A percentile compares a stretch with the other conserved stretches of the same genome.
Conservation (phyloP, 2,888 invertebrate species). For the Salticus scenicus region DNA sequence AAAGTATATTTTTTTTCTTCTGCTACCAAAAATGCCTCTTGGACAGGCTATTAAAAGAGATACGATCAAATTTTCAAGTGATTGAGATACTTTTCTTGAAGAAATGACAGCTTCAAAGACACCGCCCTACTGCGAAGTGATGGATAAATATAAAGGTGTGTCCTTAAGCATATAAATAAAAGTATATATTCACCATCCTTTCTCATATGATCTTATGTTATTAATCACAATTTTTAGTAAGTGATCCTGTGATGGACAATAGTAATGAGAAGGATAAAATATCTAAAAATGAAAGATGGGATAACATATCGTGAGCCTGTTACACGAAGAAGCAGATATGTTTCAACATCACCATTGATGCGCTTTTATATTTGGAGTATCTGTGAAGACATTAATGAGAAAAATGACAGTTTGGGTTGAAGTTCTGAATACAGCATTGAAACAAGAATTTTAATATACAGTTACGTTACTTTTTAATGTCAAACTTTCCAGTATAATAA, state of each 20-base stretch:
- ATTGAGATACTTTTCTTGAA: slow-evolving; percentile 12
- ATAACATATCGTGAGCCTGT: neutral
- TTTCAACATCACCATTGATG: neutral
- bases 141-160: slow-evolving; percentile 9
- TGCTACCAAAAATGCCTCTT: neutral
- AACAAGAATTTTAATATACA: too few relatives aligned
- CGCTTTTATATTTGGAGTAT: too few relatives aligned
- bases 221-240: neutral
- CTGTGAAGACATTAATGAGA: too few relatives aligned
- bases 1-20: neutral
- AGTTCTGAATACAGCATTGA: too few relatives aligned
- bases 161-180: neutral
- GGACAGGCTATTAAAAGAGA: slow-evolving; percentile 9
- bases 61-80: slow-evolving; percentile 10
- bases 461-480: too few relatives aligned
- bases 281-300: neutral
- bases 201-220: neutral
- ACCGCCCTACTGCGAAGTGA: slow-evolving; percentile 15
- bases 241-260: slow-evolving; percentile 8
- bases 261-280: neutral
- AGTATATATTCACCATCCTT: neutral
- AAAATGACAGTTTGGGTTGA: too few relatives aligned
- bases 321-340: neutral
- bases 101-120: slow-evolving; percentile 22
- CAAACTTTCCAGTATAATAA: too few relatives aligned